A percentile compares a stretch with the other conserved stretches of the same genome.
These are phyloP conservation scores for Abramis brama DNA, from an alignment of 2,113 vertebrate genomes.

Conservation along the genomic window DNA sequence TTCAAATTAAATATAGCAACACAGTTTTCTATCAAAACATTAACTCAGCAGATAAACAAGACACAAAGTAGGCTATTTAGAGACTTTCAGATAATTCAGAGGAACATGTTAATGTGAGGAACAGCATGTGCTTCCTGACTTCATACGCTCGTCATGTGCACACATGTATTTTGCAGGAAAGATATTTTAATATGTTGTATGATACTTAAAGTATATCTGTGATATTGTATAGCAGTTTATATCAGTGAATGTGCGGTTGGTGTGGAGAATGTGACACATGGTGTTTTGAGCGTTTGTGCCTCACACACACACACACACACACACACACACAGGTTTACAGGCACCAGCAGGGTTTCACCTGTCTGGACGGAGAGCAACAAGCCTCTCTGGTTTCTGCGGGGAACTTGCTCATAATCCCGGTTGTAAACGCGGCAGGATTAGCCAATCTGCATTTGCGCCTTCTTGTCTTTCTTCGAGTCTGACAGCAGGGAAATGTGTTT, in stretches of 20 bases:
- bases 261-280: slow-evolving; percentile 1
- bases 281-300: not conserved
- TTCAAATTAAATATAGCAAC: not conserved
- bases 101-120: not conserved
- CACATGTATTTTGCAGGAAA: not conserved
- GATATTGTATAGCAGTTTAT: not conserved
- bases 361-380: slow-evolving; percentile 60
- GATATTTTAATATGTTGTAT: not conserved
- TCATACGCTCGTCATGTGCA: not conserved
- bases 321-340: slow-evolving; percentile 44
- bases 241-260: slow-evolving; percentile 1
- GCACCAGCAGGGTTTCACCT: slow-evolving; percentile 63
- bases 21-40: not conserved
- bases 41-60: not conserved
- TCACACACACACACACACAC: not conserved
- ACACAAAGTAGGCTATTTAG: not conserved
- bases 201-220: too few relatives aligned
- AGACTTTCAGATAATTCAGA: not conserved
- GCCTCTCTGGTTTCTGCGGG: slow-evolving; percentile 62
- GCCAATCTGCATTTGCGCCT: slow-evolving; percentile 52
- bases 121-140: not conserved
- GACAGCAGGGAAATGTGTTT: slow-evolving; percentile 52
- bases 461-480: slow-evolving; percentile 48
- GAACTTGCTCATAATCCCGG: slow-evolving; percentile 47
- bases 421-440: slow-evolving; percentile 65